These are phyloP conservation scores for Atta texana DNA, from an alignment of 1,140 invertebrate species.

Conservation along the genomic window DNA sequence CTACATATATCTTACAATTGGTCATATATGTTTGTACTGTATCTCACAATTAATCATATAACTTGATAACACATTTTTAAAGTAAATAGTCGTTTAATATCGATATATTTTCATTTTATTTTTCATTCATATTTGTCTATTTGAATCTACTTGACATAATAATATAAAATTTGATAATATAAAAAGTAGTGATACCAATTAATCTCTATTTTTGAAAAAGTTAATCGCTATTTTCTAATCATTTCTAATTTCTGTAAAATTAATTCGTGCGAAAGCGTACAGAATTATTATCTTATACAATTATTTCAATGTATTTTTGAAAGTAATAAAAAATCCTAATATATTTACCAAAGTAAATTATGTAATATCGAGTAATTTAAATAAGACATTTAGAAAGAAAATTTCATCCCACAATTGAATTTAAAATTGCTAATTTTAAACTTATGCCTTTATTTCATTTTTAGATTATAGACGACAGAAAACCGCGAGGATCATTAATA, in stretches of 20 bases:
- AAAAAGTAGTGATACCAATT: background rate
- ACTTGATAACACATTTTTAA: no score
- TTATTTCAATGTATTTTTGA: background rate
- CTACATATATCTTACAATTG: no score
- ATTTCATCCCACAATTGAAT: background rate
- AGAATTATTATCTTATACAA: background rate
- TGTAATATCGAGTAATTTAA: background rate
- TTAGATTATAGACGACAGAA: slow-evolving; percentile 41
- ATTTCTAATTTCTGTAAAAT: background rate
- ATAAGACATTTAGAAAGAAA: background rate
- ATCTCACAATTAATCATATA: no score
- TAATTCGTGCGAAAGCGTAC: background rate
- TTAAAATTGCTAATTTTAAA: background rate
- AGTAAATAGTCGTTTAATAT: no score
- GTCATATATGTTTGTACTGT: no score
- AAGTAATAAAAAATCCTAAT: background rate
- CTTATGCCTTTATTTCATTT: background rate
- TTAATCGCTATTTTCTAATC: background rate
- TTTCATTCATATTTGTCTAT: no score
- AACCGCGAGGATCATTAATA: slow-evolving; percentile 12
- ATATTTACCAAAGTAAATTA: background rate
- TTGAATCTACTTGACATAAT: background rate
- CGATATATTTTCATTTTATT: no score
- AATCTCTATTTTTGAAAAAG: background rate
- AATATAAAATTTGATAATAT: background rate